phyloP scores from a whole-genome alignment of 2,113 vertebrate genomes.

The Varanus komodoensis region DNA sequence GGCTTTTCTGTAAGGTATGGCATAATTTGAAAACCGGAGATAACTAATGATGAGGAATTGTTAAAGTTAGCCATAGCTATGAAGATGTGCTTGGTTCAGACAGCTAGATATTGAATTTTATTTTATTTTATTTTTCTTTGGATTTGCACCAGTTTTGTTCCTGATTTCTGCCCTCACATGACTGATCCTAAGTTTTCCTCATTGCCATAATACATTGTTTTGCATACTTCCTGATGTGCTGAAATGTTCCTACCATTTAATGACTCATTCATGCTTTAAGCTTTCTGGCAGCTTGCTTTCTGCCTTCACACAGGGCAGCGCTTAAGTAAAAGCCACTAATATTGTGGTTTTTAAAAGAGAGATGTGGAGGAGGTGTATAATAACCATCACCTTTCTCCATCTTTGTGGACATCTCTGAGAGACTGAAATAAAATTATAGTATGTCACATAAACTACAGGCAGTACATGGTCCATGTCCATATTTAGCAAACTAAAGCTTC shows the following conservation, averaged over 20 bases:
- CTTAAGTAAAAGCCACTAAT: neutral
- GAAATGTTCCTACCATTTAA: neutral
- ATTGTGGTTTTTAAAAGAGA: neutral
- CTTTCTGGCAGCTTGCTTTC: conserved; percentile 9
- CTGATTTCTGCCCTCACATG: neutral
- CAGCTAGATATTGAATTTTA: neutral
- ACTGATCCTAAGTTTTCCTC: neutral
- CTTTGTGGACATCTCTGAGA: neutral
- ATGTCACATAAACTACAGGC: neutral
- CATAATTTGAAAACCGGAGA: neutral
- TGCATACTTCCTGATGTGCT: neutral
- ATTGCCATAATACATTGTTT: neutral
- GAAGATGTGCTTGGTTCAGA: neutral
- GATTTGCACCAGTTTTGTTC: conserved; percentile 22
- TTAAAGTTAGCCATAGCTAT: neutral
- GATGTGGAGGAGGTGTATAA: neutral
- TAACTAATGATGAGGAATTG: neutral
- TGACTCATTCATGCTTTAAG: neutral
- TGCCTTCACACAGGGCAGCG: neutral
- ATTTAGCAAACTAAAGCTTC: neutral
- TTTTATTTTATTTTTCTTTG: neutral
- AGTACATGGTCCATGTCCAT: neutral
- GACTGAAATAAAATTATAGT: neutral
- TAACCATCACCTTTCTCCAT: neutral
- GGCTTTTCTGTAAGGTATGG: neutral